Evolutionary conservation across 2,888 invertebrate species (phyloP), one percentile per base, ranked within the genome.

Genomic region (Lochmaea capreae): DNA sequence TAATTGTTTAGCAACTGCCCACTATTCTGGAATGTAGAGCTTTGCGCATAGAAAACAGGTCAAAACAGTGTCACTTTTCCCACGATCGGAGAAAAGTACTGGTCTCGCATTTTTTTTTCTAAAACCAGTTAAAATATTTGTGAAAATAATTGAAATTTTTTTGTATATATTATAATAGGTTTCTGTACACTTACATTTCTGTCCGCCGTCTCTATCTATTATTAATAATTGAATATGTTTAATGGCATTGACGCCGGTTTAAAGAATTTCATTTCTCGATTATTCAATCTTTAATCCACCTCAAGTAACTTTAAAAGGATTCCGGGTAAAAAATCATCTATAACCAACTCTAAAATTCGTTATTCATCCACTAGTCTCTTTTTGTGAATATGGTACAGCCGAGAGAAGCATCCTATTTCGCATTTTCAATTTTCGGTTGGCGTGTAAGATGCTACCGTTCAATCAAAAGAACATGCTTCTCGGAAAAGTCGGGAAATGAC

Each of bases 401-500:
- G 69, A 69, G 52, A 63, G 63, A 43, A 72, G 67, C 63, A 67
- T 72, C 67, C 67, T 49, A 73, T 73, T 65, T 73, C 65, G 57
- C 71, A 63, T 71, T 74, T 74, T 63, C 74, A 74, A 71, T 74
- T 74, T 67, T 71, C 71, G 61, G 62, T 67, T 57, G 70, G 63
- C 67, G 65, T 70, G 66, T 26, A 61, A 67, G 71, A 63, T 65
- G 72, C 70, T 67, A 58, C 65, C 73, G 67, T 76, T 67, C 67
- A 76, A 76, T 76, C 76, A 71, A 71, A 71, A 73, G 65, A 73
- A 73, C 73, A 71, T 66, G 71, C 59, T 65, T 59, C 68, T 70
- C 62, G 65, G 66, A 63, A 49, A 72, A 75, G 76, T 72, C 69
- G 74, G 57, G 73, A 76, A 72, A 71, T 75, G 77, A 77, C 75